Base-by-base conservation (phyloP, 2,888 invertebrate genomes). In the Caradrina kadenii region DNA sequence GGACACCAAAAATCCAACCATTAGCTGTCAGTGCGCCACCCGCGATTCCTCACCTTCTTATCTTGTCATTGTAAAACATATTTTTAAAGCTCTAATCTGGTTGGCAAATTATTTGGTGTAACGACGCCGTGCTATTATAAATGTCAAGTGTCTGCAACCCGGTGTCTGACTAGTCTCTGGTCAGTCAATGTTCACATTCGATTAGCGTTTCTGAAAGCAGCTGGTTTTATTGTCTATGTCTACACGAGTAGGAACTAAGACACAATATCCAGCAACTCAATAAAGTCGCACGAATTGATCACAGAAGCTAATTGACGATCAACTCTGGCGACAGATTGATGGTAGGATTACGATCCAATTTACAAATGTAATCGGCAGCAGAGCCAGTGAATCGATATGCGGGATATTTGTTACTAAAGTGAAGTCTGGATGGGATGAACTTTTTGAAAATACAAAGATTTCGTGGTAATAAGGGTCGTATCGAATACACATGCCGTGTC, bases 331-430 rank as follows among this genome's bases (percentile, higher is more conserved):
- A 26, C n/a, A 6, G 7, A 26, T n/a, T 8, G 22, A 52, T 13
- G n/a, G 17, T 39, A n/a, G n/a, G 54, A 73, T 73, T 54, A 54
- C 21, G 39, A 54, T 70, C 21, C 54, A 63, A 54, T 70, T 54
- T 73, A 48, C 21, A 62, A 54, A 63, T 63, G 39, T n/a, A 53
- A 73, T 73, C 53, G 0, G 39, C 39, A 63, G 7, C 21, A 19
- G 2, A 26, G n/a, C 21, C 48, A 21, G 50, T 13, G 26, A 54
- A 63, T 39, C 45, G 45, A 48, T 48, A 19, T 53, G 5, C n/a
- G 55, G 35, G 21, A 26, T 50, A 31, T 26, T 5, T 26, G 2
- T 26, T 26, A n/a, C n/a, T n/a, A n/a, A n/a, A n/a, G n/a, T n/a
- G n/a, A n/a, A n/a, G n/a, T n/a, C n/a, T n/a, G n/a, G n/a, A n/a